phyloP scores from a whole-genome alignment of 2,113 vertebrate species.

The Sciurus niger region DNA sequence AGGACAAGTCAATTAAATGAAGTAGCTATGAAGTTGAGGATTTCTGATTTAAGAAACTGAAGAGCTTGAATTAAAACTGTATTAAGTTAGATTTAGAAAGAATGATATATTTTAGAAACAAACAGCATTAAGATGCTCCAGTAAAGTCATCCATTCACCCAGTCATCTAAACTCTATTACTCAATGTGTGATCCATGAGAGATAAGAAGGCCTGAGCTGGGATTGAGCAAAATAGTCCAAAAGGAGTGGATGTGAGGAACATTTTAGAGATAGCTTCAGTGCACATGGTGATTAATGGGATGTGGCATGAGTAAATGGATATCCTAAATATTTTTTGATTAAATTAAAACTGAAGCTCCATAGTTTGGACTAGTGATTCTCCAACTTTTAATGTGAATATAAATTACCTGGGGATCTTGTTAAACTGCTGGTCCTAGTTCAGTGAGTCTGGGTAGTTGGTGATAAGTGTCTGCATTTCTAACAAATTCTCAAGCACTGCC shows the following conservation, averaged over 20 bases:
- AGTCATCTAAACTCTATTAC: background rate
- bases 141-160: background rate
- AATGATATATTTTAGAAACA: constrained; percentile 21
- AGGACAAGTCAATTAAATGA: constrained; percentile 18
- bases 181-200: background rate
- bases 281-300: background rate
- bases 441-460: background rate
- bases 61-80: constrained; percentile 32
- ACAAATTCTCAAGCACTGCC: background rate
- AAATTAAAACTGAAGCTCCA: background rate
- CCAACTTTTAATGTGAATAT: background rate
- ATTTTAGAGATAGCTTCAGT: background rate
- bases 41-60: constrained; percentile 33
- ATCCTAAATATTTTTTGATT: background rate
- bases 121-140: background rate
- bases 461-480: background rate
- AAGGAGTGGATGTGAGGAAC: background rate
- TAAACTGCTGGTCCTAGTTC: background rate
- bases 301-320: background rate
- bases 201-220: background rate
- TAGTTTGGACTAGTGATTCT: background rate
- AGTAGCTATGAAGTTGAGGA: background rate
- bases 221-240: background rate
- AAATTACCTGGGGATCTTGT: background rate
- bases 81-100: constrained; percentile 1